A percentile compares a stretch with the other conserved stretches of the same genome.
These are phyloP conservation scores for Delia radicum DNA, from an alignment of 1,140 invertebrate species.

Conservation along the genomic window DNA sequence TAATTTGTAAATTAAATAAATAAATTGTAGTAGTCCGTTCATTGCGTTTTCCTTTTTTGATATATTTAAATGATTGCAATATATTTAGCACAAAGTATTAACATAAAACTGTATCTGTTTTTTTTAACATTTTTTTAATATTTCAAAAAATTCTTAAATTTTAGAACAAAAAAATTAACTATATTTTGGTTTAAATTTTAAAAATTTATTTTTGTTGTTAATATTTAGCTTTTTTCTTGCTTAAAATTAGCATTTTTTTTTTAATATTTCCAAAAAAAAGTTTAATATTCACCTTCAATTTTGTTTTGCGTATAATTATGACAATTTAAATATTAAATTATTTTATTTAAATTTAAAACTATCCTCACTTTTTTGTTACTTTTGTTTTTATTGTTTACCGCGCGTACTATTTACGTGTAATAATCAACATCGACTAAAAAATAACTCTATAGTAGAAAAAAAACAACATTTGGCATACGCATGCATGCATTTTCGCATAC, in stretches of 20 bases:
- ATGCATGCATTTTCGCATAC: constrained; percentile 15
- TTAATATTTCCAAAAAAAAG: not conserved
- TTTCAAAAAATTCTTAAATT: too few species aligned
- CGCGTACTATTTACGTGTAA: constrained; percentile 17
- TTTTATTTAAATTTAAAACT: not conserved
- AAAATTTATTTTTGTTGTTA: not conserved
- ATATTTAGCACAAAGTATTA: too few species aligned
- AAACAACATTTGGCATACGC: constrained; percentile 6
- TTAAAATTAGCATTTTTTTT: too few species aligned
- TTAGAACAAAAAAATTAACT: too few species aligned
- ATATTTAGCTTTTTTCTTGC: too few species aligned
- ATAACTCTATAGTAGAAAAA: constrained; percentile 5
- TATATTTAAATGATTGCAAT: too few species aligned
- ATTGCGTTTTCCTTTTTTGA: too few species aligned
- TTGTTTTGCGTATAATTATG: not conserved
- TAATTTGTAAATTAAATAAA: too few species aligned
- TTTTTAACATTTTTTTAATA: too few species aligned
- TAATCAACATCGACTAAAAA: constrained; percentile 20
- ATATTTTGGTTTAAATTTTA: too few species aligned
- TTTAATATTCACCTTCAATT: not conserved
- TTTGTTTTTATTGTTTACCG: not conserved
- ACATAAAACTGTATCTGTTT: too few species aligned
- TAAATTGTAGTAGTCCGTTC: too few species aligned
- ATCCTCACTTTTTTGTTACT: not conserved
- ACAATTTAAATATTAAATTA: not conserved